Base-by-base conservation (phyloP, 2,888 invertebrate genomes). In the Lasioglossum figueresi region DNA sequence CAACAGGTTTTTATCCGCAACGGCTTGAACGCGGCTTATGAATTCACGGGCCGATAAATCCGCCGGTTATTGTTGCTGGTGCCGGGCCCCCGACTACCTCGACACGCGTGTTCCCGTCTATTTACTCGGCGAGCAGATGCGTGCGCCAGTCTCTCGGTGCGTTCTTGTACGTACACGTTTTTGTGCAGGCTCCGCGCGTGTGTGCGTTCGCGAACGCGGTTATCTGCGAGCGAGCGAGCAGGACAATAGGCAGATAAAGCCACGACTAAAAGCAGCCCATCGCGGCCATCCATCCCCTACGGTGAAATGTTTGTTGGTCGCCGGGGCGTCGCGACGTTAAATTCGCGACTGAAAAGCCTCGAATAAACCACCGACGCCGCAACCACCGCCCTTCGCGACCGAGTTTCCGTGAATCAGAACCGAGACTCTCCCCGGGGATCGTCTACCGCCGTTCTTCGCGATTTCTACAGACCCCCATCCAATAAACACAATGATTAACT, bases 1-100 rank as follows among this genome's bases (percentile, higher is more conserved):
- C 86, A 88, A 88, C 88, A 88, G 88, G 88, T 88, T 88, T 88
- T 88, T 83, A 88, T 80, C 80, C 74, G 45, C 76, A 68, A 56
- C 76, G 48, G 75, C 43, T 83, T 75, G 83, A 43, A 83, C 52
- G 82, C 76, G 73, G 76, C 68, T 82, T 77, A 83, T n/a, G 83
- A 83, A 43, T 74, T 56, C 45, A 43, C 56, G 31, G 56, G n/a
- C 48, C 66, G 76, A 82, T 77, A 74, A 83, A 84, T 84, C 77
- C 52, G 56, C 73, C 45, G 31, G 68, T 83, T 70, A 68, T 82
- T 70, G 82, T 76, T n/a, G 40, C 63, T 27, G 27, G 12, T 27
- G 2, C 8, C n/a, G 12, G 27, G 48, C 19, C 63, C 40, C 40
- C 6, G 37, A 14, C 37, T 31, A 63, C 63, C 63, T 16, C 63